Evolutionary conservation across 2,113 vertebrate genomes (phyloP).

Genomic region (Lophura nycthemera): DNA sequence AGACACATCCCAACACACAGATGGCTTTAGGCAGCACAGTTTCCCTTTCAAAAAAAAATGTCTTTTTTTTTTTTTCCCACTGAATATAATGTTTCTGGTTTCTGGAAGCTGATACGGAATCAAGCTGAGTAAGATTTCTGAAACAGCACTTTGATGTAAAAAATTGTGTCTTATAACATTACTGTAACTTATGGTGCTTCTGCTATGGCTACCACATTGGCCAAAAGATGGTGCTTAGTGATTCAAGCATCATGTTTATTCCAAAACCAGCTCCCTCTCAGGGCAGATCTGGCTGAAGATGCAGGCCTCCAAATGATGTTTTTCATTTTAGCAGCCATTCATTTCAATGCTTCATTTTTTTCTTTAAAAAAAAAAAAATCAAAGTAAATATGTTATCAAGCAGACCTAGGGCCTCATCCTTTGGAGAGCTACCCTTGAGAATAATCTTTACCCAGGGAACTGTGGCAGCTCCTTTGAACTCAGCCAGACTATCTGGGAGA

Average conservation of each 20-base stretch:
- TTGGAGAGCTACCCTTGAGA: background rate
- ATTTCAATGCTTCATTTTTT: background rate
- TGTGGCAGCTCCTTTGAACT: constrained; percentile 51
- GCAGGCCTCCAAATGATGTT: background rate
- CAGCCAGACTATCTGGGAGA: constrained; percentile 19
- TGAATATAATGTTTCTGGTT: background rate
- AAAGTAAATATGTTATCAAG: constrained; percentile 20
- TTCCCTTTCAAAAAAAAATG: background rate
- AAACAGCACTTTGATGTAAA: background rate
- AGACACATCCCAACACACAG: background rate
- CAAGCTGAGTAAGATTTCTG: background rate
- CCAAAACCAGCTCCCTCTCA: background rate
- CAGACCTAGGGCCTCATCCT: constrained; percentile 42
- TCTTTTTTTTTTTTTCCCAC: background rate
- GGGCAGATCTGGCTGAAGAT: background rate
- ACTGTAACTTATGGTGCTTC: background rate
- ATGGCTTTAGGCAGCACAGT: background rate
- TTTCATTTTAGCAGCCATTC: background rate
- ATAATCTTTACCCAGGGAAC: background rate
- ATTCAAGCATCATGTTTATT: rapidly evolving
- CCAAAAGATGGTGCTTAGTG: rapidly evolving
- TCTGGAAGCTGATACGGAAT: background rate
- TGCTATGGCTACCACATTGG: background rate
- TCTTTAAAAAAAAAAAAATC: constrained; percentile 34
- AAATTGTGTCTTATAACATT: background rate